Evolutionary conservation across 1,140 invertebrate genomes (phyloP).

Genomic region (Drosophila asahinai): DNA sequence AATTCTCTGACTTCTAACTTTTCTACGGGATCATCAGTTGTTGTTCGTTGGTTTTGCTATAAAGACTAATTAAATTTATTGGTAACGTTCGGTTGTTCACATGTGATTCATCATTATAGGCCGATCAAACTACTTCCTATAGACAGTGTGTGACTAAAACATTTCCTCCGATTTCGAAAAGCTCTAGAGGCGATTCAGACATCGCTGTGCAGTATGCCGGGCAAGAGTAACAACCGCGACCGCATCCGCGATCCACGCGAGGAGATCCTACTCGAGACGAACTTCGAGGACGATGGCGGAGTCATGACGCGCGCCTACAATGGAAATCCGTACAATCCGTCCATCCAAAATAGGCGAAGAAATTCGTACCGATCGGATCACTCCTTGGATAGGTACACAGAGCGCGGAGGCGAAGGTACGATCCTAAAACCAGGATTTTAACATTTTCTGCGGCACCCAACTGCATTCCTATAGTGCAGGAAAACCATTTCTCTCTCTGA

Average conservation of each 20-base stretch:
- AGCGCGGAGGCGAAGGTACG: constrained; percentile 80
- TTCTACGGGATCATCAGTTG: constrained; percentile 18
- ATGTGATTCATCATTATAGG: constrained; percentile 34
- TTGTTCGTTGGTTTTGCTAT: constrained; percentile 17
- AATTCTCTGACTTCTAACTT: constrained; percentile 6
- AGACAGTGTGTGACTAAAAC: constrained; percentile 19
- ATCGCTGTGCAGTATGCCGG: constrained; percentile 62
- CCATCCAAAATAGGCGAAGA: constrained; percentile 68
- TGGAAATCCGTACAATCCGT: constrained; percentile 72
- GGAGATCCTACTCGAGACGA: constrained; percentile 84
- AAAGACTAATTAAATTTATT: constrained; percentile 23
- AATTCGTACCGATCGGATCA: constrained; percentile 78
- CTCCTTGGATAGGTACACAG: constrained; percentile 84
- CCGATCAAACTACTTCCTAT: not conserved
- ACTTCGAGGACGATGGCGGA: constrained; percentile 84
- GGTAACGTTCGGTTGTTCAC: constrained; percentile 8
- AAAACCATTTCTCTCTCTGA: constrained; percentile 2
- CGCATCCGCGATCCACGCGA: constrained; percentile 81
- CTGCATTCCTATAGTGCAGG: constrained; percentile 17
- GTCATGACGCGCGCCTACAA: constrained; percentile 82
- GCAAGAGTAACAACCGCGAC: constrained; percentile 73
- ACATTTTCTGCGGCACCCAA: constrained; percentile 2
- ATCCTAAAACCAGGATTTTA: constrained; percentile 11
- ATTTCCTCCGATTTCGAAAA: constrained; percentile 21
- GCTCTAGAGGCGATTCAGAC: constrained; percentile 29